Base-by-base conservation (phyloP, 2,888 invertebrate genomes). In the Trachelus troglodyta region DNA sequence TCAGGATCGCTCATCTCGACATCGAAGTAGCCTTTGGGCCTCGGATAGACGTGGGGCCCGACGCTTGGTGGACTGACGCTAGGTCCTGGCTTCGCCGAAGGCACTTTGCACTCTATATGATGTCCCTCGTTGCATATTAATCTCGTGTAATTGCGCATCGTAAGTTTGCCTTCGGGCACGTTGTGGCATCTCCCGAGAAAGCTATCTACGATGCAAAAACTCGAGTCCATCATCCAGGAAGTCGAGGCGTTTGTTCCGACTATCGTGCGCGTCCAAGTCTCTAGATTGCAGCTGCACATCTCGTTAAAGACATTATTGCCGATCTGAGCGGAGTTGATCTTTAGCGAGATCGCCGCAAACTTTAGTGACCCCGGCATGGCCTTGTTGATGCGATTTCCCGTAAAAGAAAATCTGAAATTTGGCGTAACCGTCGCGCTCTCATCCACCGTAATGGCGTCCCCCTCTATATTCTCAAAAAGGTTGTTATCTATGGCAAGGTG, bases 171-270 rank as follows among this genome's bases (percentile, higher is more conserved):
- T 83, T 94, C 93, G 0, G 93, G 93, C 11, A 95, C 92, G 80
- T 94, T 94, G 86, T 95, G 95, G 87, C 96, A 96, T 69, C 92
- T 92, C 4, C 95, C 94, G 33, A 95, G 91, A 71, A 93, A 90
- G 78, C 93, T 89, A 76, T 92, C 93, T 0, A 95, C 93, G 0
- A 93, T 93, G 87, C 96, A 96, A 85, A 92, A 94, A 87, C 95
- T 95, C 75, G 94, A 93, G 77, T 92, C 91, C 84, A 93, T 90
- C 77, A 92, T 89, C 85, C 89, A 87, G 76, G 92, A 91, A 34
- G 93, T 93, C 33, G 92, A 90, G 34, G 92, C 91, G 79, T 92
- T 92, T 31, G 92, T 91, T n/a, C 91, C 92, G 12, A 93, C 90
- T 31, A 93, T 91, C 75, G 92, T 91, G 11, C 92, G 91, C 73